These are phyloP conservation scores for Choristoneura fumiferana DNA, from an alignment of 1,140 invertebrate species.

Conservation along the genomic window DNA sequence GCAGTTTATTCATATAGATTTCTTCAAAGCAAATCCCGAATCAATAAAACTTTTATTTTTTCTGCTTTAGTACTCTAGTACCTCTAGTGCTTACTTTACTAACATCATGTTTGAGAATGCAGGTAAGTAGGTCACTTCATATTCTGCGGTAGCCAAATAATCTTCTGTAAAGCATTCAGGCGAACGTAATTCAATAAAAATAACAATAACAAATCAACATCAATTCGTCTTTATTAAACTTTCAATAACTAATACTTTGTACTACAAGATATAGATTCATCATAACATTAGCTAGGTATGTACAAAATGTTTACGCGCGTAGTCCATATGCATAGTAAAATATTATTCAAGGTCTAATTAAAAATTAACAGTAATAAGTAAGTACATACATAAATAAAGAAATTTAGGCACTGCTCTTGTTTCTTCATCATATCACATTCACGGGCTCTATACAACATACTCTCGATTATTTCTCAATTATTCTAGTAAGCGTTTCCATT, in stretches of 20 bases:
- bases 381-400: slow-evolving; percentile 58
- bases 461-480: slow-evolving; percentile 55
- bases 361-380: slow-evolving; percentile 35
- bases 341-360: slow-evolving; percentile 53
- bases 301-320: slow-evolving; percentile 61
- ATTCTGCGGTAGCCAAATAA: too few relatives aligned
- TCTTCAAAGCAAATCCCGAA: too few relatives aligned
- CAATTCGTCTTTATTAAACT: slow-evolving; percentile 75
- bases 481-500: slow-evolving; percentile 74
- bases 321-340: slow-evolving; percentile 49
- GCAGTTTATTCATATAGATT: too few relatives aligned
- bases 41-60: too few relatives aligned
- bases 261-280: slow-evolving; percentile 71
- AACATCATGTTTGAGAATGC: too few relatives aligned
- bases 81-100: too few relatives aligned
- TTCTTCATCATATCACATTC: slow-evolving; percentile 69
- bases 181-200: slow-evolving; percentile 18
- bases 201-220: slow-evolving; percentile 55
- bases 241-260: slow-evolving; percentile 70
- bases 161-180: too few relatives aligned
- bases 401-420: slow-evolving; percentile 74
- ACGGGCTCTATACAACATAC: slow-evolving; percentile 55
- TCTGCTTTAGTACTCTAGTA: too few relatives aligned
- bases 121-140: too few relatives aligned
- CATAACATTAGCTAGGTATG: slow-evolving; percentile 55